phyloP scores from a whole-genome alignment of 2,113 vertebrate species.

The Regulus satrapa region DNA sequence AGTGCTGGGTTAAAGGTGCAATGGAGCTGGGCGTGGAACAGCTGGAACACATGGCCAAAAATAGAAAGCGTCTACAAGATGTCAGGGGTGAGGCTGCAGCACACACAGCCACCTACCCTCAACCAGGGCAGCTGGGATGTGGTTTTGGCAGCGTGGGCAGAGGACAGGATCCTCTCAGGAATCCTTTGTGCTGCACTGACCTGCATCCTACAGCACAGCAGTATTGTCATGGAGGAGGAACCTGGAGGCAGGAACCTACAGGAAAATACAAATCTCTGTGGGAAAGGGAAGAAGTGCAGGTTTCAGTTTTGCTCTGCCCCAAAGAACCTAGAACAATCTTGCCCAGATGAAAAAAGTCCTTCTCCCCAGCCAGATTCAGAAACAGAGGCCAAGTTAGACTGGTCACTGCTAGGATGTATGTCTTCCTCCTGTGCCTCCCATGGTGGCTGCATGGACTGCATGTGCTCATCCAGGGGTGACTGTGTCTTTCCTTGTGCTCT shows the following conservation, averaged over 20 bases:
- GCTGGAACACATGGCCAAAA: neutral
- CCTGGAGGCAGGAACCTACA: neutral
- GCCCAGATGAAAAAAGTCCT: neutral
- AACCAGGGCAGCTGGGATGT: neutral
- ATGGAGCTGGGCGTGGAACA: neutral
- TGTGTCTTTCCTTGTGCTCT: neutral
- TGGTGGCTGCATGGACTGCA: neutral
- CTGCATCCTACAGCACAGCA: neutral
- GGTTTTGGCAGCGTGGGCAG: neutral
- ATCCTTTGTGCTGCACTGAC: neutral
- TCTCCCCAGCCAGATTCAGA: neutral
- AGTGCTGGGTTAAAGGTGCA: neutral
- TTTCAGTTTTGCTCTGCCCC: neutral
- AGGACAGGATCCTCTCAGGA: neutral
- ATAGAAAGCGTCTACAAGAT: neutral
- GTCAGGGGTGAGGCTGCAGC: neutral
- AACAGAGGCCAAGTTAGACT: neutral
- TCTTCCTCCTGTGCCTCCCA: neutral
- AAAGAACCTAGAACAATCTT: neutral
- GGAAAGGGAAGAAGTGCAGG: neutral
- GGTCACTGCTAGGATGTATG: neutral
- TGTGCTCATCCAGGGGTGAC: neutral
- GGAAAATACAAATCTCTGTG: neutral
- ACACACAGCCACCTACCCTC: neutral
- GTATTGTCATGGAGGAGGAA: neutral